Percentiles rank a stretch among this genome's conserved stretches.
phyloP scores from a whole-genome alignment of 2,113 vertebrate genomes.

The Indri indri region DNA sequence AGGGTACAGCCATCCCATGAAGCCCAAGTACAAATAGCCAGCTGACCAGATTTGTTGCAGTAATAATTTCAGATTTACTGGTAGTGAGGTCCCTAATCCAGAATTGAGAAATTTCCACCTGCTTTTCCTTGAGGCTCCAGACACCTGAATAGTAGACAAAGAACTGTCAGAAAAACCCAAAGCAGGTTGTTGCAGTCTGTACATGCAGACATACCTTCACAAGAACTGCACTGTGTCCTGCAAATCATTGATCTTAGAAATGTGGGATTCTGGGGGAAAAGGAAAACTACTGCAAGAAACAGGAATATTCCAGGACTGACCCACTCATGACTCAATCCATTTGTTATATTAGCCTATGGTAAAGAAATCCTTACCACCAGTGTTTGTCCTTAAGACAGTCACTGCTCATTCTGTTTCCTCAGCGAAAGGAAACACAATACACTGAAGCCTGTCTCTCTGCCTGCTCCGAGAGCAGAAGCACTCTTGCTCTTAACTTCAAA shows the following conservation, averaged over 20 bases:
- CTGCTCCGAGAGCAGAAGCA: not conserved
- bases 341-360: not conserved
- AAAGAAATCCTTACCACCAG: conserved; percentile 14
- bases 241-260: not conserved
- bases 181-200: not conserved
- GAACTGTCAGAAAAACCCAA: not conserved
- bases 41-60: not conserved
- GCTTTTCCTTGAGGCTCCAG: not conserved
- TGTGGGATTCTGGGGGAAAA: not conserved
- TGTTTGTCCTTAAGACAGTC: not conserved
- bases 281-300: not conserved
- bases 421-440: not conserved
- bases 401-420: not conserved
- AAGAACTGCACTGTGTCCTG: not conserved
- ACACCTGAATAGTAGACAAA: not conserved
- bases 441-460: not conserved
- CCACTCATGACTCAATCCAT: not conserved
- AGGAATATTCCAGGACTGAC: not conserved
- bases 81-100: not conserved
- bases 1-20: not conserved
- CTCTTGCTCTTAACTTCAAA: not conserved
- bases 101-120: not conserved
- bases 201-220: not conserved
- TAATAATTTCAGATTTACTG: not conserved
- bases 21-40: not conserved